Conservation (phyloP, 2,113 vertebrate genomes). For the Gallinago undulata region DNA sequence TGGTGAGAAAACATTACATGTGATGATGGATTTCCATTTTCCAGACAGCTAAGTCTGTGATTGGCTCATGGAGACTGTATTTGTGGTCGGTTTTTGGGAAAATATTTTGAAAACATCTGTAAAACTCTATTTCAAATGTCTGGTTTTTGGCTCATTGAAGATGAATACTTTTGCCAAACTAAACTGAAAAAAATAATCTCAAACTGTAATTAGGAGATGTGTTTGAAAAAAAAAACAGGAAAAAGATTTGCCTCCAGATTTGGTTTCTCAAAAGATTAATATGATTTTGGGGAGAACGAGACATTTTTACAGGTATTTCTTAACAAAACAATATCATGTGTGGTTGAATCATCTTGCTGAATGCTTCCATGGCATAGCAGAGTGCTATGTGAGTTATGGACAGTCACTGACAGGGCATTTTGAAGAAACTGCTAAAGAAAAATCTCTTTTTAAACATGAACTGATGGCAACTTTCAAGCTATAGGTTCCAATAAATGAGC, state of each 20-base stretch:
- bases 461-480: background rate
- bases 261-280: background rate
- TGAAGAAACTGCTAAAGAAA: background rate
- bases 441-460: background rate
- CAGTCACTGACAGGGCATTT: background rate
- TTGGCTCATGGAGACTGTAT: background rate
- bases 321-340: background rate
- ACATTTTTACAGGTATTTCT: conserved; percentile 1
- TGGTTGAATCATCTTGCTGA: background rate
- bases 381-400: background rate
- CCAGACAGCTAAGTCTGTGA: background rate
- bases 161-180: background rate
- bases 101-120: conserved; percentile 40
- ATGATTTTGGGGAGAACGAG: background rate
- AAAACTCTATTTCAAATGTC: background rate
- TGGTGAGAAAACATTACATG: background rate
- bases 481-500: conserved; percentile 27
- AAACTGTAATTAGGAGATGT: background rate
- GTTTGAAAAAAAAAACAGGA: background rate
- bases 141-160: background rate
- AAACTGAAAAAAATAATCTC: background rate
- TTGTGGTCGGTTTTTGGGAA: background rate
- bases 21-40: background rate
- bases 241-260: background rate
- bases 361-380: background rate